Evolutionary conservation across 1,140 invertebrate species (phyloP).

Genomic region (Tetragnatha versicolor): DNA sequence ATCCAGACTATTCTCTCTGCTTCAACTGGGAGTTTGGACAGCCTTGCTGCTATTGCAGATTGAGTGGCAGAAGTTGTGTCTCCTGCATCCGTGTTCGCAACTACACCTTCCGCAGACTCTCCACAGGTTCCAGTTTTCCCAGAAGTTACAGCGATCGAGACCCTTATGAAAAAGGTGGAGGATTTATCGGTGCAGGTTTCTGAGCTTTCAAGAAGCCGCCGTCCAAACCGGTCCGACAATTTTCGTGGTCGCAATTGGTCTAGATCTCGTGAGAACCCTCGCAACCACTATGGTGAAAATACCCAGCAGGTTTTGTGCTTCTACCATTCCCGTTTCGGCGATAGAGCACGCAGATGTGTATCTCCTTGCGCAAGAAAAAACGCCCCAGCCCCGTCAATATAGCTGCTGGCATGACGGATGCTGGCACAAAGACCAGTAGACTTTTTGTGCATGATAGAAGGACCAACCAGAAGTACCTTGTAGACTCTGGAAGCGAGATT

Average conservation of each 20-base stretch:
- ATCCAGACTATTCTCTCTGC: neutral
- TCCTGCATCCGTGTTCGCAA: neutral
- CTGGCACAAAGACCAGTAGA: neutral
- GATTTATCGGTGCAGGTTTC: neutral
- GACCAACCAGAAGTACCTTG: constrained; percentile 24
- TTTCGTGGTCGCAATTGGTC: no score
- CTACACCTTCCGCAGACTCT: neutral
- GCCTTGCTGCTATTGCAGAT: constrained; percentile 12
- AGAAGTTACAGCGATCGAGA: neutral
- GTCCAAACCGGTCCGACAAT: neutral
- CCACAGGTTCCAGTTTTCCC: neutral
- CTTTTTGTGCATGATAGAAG: constrained; percentile 34
- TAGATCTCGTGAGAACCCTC: neutral
- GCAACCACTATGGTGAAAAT: neutral
- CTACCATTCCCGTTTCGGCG: constrained; percentile 40
- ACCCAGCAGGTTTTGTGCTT: constrained; percentile 4
- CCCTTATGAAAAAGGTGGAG: neutral
- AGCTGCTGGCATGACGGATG: neutral
- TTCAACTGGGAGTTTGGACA: neutral
- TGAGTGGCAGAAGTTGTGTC: neutral
- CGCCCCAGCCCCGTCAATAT: neutral
- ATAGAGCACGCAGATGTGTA: constrained; percentile 23
- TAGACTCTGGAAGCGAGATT: constrained; percentile 48
- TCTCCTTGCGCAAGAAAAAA: constrained; percentile 1
- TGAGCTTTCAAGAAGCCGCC: neutral